phyloP scores from a whole-genome alignment of 30 jellyfish, hydroid and myxozoan genomes.

The Nemopilema nomurai region DNA sequence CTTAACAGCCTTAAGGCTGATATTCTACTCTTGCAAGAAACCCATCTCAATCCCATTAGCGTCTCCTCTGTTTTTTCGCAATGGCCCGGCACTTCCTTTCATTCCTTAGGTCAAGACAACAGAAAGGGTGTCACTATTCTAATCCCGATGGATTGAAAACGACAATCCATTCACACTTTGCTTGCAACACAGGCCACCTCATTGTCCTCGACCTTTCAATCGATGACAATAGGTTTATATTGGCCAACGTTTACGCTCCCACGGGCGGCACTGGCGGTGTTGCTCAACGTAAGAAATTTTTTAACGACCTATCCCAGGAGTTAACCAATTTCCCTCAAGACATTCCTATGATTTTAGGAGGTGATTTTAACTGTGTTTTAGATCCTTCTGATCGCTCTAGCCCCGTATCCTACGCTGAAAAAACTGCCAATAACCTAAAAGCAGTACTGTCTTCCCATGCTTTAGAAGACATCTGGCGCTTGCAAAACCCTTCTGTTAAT shows the following conservation, averaged over 20 bases:
- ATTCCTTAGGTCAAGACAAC: conserved; percentile 4
- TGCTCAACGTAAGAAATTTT: conserved; percentile 3
- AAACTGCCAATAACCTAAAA: background rate
- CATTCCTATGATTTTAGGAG: conserved; percentile 6
- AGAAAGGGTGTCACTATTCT: conserved; percentile 22
- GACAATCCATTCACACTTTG: conserved; percentile 7
- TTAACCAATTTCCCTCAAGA: background rate
- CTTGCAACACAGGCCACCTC: conserved; percentile 5
- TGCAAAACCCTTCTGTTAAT: background rate
- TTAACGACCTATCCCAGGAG: background rate
- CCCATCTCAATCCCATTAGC: background rate
- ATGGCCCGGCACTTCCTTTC: conserved; percentile 21
- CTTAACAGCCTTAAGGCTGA: background rate
- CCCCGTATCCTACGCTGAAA: background rate
- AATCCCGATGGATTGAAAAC: conserved; percentile 6
- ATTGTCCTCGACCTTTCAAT: background rate
- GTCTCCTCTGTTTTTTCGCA: background rate
- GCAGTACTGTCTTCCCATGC: background rate
- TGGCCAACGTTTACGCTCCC: conserved; percentile 16
- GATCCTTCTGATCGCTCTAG: background rate
- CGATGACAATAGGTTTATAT: background rate
- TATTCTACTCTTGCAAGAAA: conserved; percentile 23
- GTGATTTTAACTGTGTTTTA: conserved; percentile 16
- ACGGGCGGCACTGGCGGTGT: background rate
- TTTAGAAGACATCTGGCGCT: conserved; percentile 22